Evolutionary conservation across 2,888 invertebrate species (phyloP), one percentile per base, ranked within the genome.

Genomic region (Andrena bicolor): DNA sequence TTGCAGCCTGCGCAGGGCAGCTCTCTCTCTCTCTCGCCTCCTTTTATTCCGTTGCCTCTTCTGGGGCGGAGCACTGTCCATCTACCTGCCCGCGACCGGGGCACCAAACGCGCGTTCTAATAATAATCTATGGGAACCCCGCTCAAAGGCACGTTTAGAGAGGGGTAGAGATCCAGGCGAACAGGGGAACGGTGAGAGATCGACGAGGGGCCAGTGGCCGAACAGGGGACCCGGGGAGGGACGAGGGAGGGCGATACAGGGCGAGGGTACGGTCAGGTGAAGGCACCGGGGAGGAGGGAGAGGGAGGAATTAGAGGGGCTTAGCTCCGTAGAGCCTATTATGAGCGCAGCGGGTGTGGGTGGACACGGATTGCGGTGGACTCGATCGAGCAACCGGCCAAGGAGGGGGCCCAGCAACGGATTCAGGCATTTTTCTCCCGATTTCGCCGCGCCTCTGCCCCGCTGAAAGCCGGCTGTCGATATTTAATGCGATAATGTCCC

Each of bases 111-210:
- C 87, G 89, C 91, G 92, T 93, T 93, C 93, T 93, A 93, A 92
- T 93, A 93, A 93, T 92, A 93, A 93, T 92, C 93, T 93, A 93
- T 93, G 92, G 91, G 92, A 92, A 91, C 87, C 89, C 88, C 81
- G 86, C 73, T 86, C 88, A 86, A 89, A 88, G 88, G 87, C 88
- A 81, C 80, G 85, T 78, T 82, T 84, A 82, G 60, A 28, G 74
- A 48, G 63, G 76, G 30, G 77, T 74, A 74, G 83, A 30, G 10
- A 7, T 58, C 23, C 26, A 20, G 23, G 10, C 53, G 26, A 32
- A 32, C 23, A 20, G 53, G 61, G 80, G 53, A 61, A 64, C 51
- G 69, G 76, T 41, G 70, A 16, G 58, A 61, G 71, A 76, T 65
- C 78, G 77, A 61, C 53, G 61, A 65, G 16, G 26, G n/a, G 32